Conservation (phyloP, 1,140 invertebrate species). For the Drosophila grimshawi region DNA sequence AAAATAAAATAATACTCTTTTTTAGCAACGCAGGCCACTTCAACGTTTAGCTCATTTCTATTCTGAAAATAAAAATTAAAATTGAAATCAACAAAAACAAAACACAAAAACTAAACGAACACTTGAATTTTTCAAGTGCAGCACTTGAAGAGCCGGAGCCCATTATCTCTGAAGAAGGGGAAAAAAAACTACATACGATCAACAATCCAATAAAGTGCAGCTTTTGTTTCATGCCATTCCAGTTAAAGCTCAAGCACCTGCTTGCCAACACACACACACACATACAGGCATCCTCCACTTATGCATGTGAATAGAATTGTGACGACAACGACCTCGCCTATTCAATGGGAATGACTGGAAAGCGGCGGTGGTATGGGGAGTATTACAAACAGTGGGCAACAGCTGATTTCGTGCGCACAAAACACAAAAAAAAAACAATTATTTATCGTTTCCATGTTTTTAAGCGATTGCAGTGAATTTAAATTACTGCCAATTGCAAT, state of each 20-base stretch:
- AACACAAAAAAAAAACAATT: conserved; percentile 17
- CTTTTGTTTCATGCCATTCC: conserved; percentile 31
- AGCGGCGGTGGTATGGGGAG: background rate
- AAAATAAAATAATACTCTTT: background rate
- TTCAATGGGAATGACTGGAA: conserved; percentile 25
- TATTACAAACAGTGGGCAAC: conserved; percentile 12
- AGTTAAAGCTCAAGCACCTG: conserved; percentile 44
- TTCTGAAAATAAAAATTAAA: conserved; percentile 18
- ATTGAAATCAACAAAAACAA: background rate
- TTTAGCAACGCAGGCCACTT: background rate
- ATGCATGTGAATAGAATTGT: conserved; percentile 18
- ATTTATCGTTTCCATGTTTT: background rate
- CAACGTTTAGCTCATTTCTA: conserved; percentile 53
- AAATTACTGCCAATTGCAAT: conserved; percentile 44
- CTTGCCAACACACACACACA: conserved; percentile 8
- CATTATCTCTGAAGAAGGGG: conserved; percentile 47
- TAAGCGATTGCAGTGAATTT: conserved; percentile 33
- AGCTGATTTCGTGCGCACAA: conserved; percentile 31
- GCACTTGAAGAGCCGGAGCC: conserved; percentile 30
- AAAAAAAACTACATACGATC: conserved; percentile 16
- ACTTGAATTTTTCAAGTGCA: conserved; percentile 40
- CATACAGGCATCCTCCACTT: background rate
- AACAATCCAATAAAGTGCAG: conserved; percentile 34
- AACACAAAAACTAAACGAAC: background rate
- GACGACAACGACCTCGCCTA: conserved; percentile 44